Evolutionary conservation across 2,888 invertebrate genomes (phyloP), one percentile per base, ranked within the genome.

Genomic region (Dryobota labecula): DNA sequence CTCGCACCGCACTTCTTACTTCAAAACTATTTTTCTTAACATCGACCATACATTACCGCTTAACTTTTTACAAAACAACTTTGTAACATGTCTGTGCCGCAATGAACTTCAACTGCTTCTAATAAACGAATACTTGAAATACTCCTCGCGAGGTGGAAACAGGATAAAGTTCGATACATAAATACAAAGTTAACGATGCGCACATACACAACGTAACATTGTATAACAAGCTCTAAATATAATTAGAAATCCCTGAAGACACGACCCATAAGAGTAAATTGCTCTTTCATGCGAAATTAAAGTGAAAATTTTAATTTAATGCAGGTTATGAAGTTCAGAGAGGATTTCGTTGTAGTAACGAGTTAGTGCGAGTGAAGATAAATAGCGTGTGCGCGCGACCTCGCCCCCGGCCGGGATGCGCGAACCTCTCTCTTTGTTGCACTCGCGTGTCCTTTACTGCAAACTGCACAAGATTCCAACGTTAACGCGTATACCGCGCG

Each of bases 151-250:
- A 82, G 87, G 90, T 89, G 88, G 85, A 84, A 87, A 84, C 89
- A 86, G 90, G 89, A 90, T 91, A 91, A 92, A 91, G 93, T 91
- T 92, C 91, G 90, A 88, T 84, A 88, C 89, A 88, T 89, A 90
- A 93, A 93, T 93, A 93, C 91, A 88, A 89, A 90, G 91, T 91
- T 93, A 94, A 94, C 93, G 94, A 94, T 91, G 93, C 91, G 91
- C 94, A 88, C 90, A 89, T 89, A 91, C 56, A 73, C 41, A 92
- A 87, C 86, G 88, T 83, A 30, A 78, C 70, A 56, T 62, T 67
- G 53, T 67, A 70, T 70, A 69, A 73, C 58, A 63, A 69, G 70
- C 70, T 67, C 70, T 66, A 76, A 67, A 82, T 67, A 78, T 74
- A 77, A 79, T 86, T 76, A 84, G 76, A 83, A 77, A 80, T 69